Conservation (phyloP, 2,113 vertebrate species). For the Mormyrus iriodes region DNA sequence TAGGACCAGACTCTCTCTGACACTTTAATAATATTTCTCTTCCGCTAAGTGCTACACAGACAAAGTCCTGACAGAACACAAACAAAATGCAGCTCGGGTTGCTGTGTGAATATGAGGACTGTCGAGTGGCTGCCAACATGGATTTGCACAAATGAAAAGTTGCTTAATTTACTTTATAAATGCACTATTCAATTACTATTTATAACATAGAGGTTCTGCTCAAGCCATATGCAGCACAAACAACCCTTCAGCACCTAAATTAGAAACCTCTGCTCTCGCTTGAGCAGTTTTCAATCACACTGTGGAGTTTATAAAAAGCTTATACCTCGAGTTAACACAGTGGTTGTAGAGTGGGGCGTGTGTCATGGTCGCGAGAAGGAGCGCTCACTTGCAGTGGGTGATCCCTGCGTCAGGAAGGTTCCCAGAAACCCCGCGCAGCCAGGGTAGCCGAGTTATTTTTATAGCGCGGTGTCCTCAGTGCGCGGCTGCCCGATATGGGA, state of each 20-base stretch:
- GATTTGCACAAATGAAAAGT: neutral
- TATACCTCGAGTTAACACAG: neutral
- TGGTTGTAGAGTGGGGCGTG: neutral
- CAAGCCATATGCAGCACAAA: too few relatives aligned
- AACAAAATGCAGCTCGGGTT: neutral
- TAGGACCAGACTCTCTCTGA: neutral
- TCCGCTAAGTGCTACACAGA: conserved; percentile 6
- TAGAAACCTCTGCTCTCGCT: neutral
- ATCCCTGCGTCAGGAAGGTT: neutral
- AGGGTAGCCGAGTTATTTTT: neutral
- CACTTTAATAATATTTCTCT: neutral
- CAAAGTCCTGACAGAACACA: neutral
- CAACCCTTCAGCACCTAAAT: neutral
- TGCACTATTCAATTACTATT: neutral
- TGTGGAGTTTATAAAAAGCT: neutral
- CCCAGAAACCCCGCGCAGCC: neutral
- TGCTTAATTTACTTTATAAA: neutral
- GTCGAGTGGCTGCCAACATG: neutral
- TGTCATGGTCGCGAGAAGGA: neutral
- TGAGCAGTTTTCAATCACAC: neutral
- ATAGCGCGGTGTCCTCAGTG: neutral
- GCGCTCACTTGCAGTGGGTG: neutral
- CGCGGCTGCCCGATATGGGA: neutral
- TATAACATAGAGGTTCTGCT: neutral
- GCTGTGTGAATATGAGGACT: neutral